phyloP scores from a whole-genome alignment of 2,888 invertebrate species.

The Malthinus flaveolus region DNA sequence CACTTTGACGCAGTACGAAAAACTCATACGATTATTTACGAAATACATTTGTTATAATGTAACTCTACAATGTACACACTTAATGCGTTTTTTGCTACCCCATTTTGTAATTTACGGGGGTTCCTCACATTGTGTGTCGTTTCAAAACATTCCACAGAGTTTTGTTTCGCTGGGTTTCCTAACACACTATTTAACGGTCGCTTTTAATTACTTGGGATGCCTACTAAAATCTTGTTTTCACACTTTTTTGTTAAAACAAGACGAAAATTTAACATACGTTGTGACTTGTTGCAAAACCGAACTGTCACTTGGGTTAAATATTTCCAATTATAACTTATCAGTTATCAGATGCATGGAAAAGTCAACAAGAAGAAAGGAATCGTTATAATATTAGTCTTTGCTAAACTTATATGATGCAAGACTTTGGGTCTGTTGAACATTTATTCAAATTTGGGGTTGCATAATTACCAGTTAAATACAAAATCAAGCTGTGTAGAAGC shows the following conservation, averaged over 20 bases:
- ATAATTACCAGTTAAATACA: conserved; percentile 21
- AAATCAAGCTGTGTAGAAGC: conserved; percentile 20
- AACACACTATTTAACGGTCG: conserved; percentile 19
- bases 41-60: conserved; percentile 1
- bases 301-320: background rate
- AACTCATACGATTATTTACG: background rate
- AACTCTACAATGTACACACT: background rate
- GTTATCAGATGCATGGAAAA: background rate
- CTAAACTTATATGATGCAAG: conserved; percentile 7
- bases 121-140: conserved; percentile 15
- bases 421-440: conserved; percentile 12
- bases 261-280: conserved; percentile 2
- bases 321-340: background rate
- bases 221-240: conserved; percentile 19
- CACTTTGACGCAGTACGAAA: too few relatives aligned
- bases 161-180: conserved; percentile 21
- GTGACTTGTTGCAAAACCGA: background rate
- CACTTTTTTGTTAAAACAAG: conserved; percentile 5
- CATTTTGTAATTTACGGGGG: conserved; percentile 17
- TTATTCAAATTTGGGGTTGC: conserved; percentile 23
- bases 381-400: conserved; percentile 3
- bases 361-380: conserved; percentile 2
- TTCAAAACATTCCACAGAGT: conserved; percentile 20
- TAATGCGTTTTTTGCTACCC: background rate
- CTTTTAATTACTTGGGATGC: conserved; percentile 22